Conservation (phyloP, 2,888 invertebrate genomes). For the Cetonia aurata region DNA sequence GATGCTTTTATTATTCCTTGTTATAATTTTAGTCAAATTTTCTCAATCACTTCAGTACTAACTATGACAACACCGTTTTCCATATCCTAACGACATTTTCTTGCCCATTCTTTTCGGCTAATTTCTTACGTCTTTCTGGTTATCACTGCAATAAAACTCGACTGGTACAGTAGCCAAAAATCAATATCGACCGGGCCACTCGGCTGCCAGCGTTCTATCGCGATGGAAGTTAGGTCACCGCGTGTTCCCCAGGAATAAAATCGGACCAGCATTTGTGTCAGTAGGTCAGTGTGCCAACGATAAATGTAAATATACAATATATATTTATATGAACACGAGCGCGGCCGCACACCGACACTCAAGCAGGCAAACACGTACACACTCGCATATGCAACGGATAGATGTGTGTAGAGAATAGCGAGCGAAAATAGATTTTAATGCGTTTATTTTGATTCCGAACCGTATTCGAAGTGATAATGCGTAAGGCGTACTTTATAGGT, state of each 20-base stretch:
- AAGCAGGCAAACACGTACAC: constrained; percentile 6
- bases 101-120: too few species aligned
- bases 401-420: not conserved
- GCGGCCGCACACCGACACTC: not conserved
- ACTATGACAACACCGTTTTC: too few species aligned
- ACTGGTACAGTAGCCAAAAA: not conserved
- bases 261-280: constrained; percentile 43
- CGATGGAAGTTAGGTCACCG: constrained; percentile 20
- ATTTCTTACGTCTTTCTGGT: too few species aligned
- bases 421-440: constrained; percentile 35
- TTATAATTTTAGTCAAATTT: too few species aligned
- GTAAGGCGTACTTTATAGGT: too few species aligned
- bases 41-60: too few species aligned
- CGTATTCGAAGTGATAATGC: not conserved
- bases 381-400: constrained; percentile 1
- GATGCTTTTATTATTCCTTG: too few species aligned
- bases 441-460: constrained; percentile 28
- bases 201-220: too few species aligned
- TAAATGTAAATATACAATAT: constrained; percentile 40
- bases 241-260: constrained; percentile 35
- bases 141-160: too few species aligned
- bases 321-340: constrained; percentile 16
- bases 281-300: constrained; percentile 50
- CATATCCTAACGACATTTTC: too few species aligned
- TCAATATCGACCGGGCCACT: constrained; percentile 3